Evolutionary conservation across 2,888 invertebrate genomes (phyloP).

Genomic region (Lasioglossum leucozonium): DNA sequence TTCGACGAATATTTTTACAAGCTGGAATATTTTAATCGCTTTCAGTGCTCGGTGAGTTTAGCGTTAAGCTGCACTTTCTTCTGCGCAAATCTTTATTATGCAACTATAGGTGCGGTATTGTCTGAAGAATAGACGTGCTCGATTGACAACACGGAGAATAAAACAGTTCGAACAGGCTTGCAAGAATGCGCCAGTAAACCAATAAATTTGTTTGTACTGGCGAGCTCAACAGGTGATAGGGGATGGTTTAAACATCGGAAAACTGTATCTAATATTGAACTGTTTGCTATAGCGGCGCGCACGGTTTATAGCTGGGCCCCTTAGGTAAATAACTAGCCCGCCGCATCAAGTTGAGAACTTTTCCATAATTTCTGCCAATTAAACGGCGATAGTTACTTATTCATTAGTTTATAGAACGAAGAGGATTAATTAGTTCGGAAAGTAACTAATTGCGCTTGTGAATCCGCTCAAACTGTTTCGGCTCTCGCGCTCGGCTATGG

Average conservation of each 20-base stretch:
- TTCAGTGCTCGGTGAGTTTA: no score
- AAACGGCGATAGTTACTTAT: neutral
- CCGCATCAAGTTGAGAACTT: neutral
- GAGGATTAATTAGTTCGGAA: neutral
- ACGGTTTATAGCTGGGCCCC: neutral
- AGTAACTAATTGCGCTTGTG: neutral
- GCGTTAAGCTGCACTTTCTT: no score
- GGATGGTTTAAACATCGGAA: neutral
- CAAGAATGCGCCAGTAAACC: neutral
- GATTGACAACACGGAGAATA: neutral
- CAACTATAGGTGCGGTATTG: no score
- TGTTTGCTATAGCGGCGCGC: neutral
- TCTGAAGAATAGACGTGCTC: no score
- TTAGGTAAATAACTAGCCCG: neutral
- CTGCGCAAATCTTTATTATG: no score
- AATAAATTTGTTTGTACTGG: neutral
- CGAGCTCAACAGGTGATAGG: neutral
- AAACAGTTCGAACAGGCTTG: neutral
- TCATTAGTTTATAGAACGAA: neutral
- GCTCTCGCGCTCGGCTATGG: neutral
- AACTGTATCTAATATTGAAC: neutral
- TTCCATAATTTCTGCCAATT: slow-evolving; percentile 4
- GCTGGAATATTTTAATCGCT: no score
- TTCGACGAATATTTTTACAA: no score
- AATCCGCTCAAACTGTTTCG: neutral